Base-by-base conservation (phyloP, 1,140 invertebrate species). In the Bombus confusus region DNA sequence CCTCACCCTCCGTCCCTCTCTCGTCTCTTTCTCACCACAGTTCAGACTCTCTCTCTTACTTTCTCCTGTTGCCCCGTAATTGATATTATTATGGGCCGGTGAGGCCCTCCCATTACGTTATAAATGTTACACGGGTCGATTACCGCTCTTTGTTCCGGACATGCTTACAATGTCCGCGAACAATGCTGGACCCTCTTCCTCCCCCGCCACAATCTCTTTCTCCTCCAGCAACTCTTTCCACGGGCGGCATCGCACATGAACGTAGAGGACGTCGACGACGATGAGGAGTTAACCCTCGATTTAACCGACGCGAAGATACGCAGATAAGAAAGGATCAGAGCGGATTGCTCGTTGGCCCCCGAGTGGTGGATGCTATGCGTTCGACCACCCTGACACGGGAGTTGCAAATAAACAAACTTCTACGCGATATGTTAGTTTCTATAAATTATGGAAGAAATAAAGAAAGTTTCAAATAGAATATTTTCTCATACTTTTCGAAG, bases 61-160 rank as follows among this genome's bases (percentile, higher is more conserved):
- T 80, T 77, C 84, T 86, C 84, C 78, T 68, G 25, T 64, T 72
- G 57, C 79, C 80, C 81, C 85, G 91, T 93, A 93, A 93, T 93
- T 93, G 91, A 93, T 93, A 93, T 93, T 92, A 93, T 93, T 93
- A 93, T 89, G 86, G 88, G 84, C 90, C 85, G 89, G 76, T 88
- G 84, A 79, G 90, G 88, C 92, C 91, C 91, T 92, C 91, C 90
- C 90, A 93, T 93, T 93, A 93, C 91, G 91, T 92, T 92, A 92
- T 93, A 92, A 93, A 92, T 93, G 86, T 93, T 93, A 93, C 92
- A 92, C 91, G 87, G 89, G 86, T 93, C 92, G 92, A 92, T 93
- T 93, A 93, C 91, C 91, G 87, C 80, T 87, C 86, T 90, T 92
- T 88, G 90, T 91, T 91, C 89, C 88, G 88, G 88, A 85, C 89